Evolutionary conservation across 2,797 vertebrate genomes (phyloP).

Genomic region (Lemur catta): DNA sequence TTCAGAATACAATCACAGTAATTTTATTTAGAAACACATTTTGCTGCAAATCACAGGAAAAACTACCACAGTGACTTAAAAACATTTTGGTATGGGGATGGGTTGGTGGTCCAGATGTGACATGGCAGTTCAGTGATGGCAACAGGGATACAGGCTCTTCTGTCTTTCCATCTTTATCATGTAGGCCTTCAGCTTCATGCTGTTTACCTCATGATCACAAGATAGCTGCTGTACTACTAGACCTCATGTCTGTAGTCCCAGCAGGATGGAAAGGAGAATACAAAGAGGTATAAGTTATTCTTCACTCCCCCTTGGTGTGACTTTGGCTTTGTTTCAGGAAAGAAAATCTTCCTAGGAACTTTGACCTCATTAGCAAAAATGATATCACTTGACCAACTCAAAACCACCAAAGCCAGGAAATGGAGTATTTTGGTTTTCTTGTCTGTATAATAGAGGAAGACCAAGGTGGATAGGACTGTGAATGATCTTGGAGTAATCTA

Average conservation of each 20-base stretch:
- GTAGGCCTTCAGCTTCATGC: not conserved
- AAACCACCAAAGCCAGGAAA: not conserved
- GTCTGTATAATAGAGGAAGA: not conserved
- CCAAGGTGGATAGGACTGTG: not conserved
- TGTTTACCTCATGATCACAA: not conserved
- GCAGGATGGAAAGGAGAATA: not conserved
- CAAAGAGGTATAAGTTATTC: not conserved
- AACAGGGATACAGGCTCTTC: not conserved
- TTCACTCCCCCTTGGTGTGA: not conserved
- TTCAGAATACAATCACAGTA: not conserved
- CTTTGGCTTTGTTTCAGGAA: constrained; percentile 16
- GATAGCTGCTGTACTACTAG: not conserved
- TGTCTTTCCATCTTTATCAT: not conserved
- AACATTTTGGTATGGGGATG: not conserved
- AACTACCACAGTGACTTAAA: not conserved
- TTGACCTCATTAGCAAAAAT: not conserved
- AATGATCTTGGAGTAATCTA: not conserved
- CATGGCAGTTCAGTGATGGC: not conserved
- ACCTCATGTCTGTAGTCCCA: not conserved
- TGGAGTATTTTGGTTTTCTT: not conserved
- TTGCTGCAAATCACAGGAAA: not conserved
- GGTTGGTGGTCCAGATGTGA: not conserved
- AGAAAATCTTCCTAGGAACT: not conserved
- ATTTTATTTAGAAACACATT: not conserved
- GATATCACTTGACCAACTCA: no score